phyloP scores from a whole-genome alignment of 2,888 invertebrate species.

The Liodrosophila aerea region DNA sequence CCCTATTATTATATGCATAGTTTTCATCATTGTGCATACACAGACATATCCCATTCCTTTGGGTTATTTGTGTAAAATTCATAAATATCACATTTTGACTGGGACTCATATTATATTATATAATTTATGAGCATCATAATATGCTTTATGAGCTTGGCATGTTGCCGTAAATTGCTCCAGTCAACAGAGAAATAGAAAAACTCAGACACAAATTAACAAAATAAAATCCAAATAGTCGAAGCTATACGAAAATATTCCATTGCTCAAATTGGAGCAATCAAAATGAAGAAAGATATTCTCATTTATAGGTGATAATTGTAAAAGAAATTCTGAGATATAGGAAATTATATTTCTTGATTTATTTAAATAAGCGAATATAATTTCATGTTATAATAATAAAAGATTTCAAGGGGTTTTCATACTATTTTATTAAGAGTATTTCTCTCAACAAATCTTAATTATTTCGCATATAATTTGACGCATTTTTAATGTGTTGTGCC shows the following conservation, averaged over 20 bases:
- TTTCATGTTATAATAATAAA: neutral
- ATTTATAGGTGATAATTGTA: slow-evolving; percentile 30
- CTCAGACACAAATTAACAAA: slow-evolving; percentile 58
- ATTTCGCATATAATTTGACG: neutral
- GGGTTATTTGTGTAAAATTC: slow-evolving; percentile 46
- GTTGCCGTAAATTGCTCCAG: slow-evolving; percentile 77
- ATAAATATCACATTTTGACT: slow-evolving; percentile 56
- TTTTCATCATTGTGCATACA: slow-evolving; percentile 27
- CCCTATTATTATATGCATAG: slow-evolving; percentile 2
- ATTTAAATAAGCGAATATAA: neutral
- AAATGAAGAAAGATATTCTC: slow-evolving; percentile 3
- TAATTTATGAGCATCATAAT: slow-evolving; percentile 74
- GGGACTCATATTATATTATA: slow-evolving; percentile 60
- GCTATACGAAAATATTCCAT: slow-evolving; percentile 63
- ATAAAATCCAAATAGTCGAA: slow-evolving; percentile 48
- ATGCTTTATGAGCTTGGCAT: slow-evolving; percentile 74
- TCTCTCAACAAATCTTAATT: neutral
- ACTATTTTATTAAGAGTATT: neutral
- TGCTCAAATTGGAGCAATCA: slow-evolving; percentile 40
- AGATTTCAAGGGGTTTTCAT: neutral
- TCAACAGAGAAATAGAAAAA: slow-evolving; percentile 56
- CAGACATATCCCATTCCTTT: slow-evolving; percentile 16
- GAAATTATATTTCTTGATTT: slow-evolving; percentile 13
- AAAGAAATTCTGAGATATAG: neutral
- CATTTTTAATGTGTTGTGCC: neutral